Conservation (phyloP, 2,888 invertebrate species). For the Sialis lutaria region DNA sequence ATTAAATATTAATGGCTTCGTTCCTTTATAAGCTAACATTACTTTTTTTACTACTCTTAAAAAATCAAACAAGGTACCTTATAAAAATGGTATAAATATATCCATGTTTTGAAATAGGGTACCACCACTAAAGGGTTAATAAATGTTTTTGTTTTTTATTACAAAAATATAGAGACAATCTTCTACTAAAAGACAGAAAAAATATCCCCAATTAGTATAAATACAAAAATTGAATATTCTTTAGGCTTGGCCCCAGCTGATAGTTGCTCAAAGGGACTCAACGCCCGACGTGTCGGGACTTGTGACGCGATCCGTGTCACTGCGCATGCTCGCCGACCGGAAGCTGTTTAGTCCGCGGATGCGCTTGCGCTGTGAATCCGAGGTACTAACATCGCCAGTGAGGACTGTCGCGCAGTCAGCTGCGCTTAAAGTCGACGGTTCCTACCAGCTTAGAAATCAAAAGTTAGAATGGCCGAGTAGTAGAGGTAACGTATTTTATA, state of each 20-base stretch:
- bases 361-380: not conserved
- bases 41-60: too few species aligned
- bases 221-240: not conserved
- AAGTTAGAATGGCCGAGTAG: constrained; percentile 7
- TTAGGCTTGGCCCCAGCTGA: not conserved
- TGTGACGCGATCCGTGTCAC: not conserved
- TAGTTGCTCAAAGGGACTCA: not conserved
- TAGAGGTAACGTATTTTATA: constrained; percentile 1
- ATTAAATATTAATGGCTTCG: too few species aligned
- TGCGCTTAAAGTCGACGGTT: not conserved
- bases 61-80: too few species aligned
- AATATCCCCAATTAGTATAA: too few species aligned
- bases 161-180: too few species aligned
- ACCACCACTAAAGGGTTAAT: too few species aligned
- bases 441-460: constrained; percentile 9
- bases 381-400: not conserved
- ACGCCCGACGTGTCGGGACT: not conserved
- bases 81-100: too few species aligned
- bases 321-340: not conserved
- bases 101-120: too few species aligned
- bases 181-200: too few species aligned
- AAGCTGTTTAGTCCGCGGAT: not conserved
- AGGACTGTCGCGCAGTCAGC: not conserved
- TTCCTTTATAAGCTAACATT: too few species aligned
- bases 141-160: too few species aligned